Evolutionary conservation across 2,113 vertebrate genomes (phyloP), one percentile per base, ranked within the genome.

Genomic region (Plecotus auritus): DNA sequence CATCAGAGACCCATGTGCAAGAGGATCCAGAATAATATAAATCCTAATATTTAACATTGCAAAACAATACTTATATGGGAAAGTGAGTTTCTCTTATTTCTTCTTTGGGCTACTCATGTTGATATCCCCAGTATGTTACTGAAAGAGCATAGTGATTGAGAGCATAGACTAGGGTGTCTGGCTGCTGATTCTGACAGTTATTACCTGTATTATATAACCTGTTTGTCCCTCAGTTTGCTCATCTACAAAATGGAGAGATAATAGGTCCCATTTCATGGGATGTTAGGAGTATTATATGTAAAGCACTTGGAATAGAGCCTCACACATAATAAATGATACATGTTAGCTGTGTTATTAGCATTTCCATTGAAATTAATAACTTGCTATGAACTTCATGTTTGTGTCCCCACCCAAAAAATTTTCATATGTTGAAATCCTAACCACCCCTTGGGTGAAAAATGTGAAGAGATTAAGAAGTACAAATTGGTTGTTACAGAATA

Each of bases 321-420:
- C 9, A 1, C 22, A 51, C 32, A 78, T 51, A 49, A 78, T 61
- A 84, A 90, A 88, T 69, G 42, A 9, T 56, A 1, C 3, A 70
- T 16, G 47, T 45, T 70, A 18, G 67, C 73, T 82, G 18, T 61
- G 67, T 82, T 88, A 69, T 49, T 95, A 89, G 35, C n/a, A 70
- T 69, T 92, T 70, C 59, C 37, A 30, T 40, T 49, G 10, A 96
- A 95, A 88, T 74, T 91, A 93, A 49, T 70, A 82, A 70, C 26
- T 85, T 80, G 10, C 35, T 66, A 30, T 26, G 45, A 47, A 64
- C 51, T 61, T 10, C 37, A 64, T 81, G 30, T 18, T 51, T 80
- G 4, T 42, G 10, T 35, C n/a, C 8, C 18, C 45, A 37, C 10
- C 49, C 11, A 10, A 30, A 42, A 83, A 56, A 76, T 35, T 40